Conservation (phyloP, 2,113 vertebrate genomes). For the Meriones unguiculatus region DNA sequence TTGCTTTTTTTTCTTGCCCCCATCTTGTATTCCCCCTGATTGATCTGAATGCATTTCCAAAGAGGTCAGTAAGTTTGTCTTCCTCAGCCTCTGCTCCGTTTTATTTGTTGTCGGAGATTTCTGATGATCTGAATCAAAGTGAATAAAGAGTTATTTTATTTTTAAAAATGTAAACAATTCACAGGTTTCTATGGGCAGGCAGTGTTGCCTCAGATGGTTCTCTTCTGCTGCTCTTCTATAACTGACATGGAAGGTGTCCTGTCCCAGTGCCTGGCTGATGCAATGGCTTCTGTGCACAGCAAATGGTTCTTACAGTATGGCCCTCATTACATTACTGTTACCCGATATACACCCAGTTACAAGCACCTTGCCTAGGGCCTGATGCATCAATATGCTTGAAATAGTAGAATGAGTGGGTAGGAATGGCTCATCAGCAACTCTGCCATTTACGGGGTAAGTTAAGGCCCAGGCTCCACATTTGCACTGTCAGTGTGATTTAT, state of each 20-base stretch:
- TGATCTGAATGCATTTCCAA: conserved; percentile 4
- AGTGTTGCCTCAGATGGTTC: background rate
- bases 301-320: background rate
- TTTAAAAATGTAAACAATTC: background rate
- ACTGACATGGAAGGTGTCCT: background rate
- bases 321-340: background rate
- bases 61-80: conserved; percentile 1
- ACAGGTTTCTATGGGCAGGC: background rate
- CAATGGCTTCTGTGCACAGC: conserved; percentile 1
- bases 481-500: background rate
- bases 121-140: conserved; percentile 81
- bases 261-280: conserved; percentile 43
- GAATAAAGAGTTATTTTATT: conserved; percentile 80
- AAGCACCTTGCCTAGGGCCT: background rate
- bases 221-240: background rate
- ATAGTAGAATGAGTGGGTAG: background rate
- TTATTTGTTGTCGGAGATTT: conserved; percentile 87
- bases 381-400: conserved; percentile 3
- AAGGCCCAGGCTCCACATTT: background rate
- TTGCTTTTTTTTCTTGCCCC: background rate
- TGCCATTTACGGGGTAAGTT: background rate
- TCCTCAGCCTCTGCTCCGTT: conserved; percentile 48
- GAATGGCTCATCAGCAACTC: background rate
- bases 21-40: background rate
- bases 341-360: background rate